Evolutionary conservation across 2,113 vertebrate species (phyloP).

Genomic region (Vimba vimba): DNA sequence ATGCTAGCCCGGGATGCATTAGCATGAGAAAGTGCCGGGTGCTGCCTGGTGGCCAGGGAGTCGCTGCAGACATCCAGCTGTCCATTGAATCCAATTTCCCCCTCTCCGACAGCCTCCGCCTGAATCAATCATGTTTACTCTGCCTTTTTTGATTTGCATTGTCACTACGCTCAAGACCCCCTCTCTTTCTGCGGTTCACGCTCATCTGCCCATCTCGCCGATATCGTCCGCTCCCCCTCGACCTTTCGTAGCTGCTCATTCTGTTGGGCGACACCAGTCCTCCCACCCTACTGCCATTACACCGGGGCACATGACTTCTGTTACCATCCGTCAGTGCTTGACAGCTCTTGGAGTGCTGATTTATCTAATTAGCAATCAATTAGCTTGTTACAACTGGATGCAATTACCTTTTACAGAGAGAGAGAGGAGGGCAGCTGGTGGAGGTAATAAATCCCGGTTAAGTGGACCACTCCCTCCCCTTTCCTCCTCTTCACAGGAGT

Average conservation of each 20-base stretch:
- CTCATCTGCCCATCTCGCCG: constrained; percentile 17
- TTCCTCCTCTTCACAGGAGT: constrained; percentile 68
- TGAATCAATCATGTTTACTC: constrained; percentile 88
- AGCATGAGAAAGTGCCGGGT: constrained; percentile 91
- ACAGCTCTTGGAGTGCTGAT: constrained; percentile 92
- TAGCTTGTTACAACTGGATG: constrained; percentile 99
- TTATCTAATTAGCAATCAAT: constrained; percentile 99
- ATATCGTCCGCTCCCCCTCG: constrained; percentile 19
- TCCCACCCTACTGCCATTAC: constrained; percentile 63
- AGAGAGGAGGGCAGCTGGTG: constrained; percentile 94
- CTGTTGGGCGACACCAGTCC: constrained; percentile 23
- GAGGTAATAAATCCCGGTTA: constrained; percentile 89
- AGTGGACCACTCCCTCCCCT: constrained; percentile 63
- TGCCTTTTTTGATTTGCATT: constrained; percentile 78
- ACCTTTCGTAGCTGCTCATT: constrained; percentile 41
- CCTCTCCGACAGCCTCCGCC: constrained; percentile 79
- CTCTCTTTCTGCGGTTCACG: constrained; percentile 30
- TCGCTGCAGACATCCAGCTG: constrained; percentile 77
- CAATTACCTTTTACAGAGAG: constrained; percentile 99
- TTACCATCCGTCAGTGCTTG: constrained; percentile 92
- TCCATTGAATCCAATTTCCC: constrained; percentile 91
- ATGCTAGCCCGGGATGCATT: constrained; percentile 79
- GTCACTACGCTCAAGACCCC: constrained; percentile 83
- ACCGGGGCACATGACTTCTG: constrained; percentile 77
- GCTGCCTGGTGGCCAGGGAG: constrained; percentile 83